Conservation (phyloP, 2,888 invertebrate species). For the Amaurobius ferox region DNA sequence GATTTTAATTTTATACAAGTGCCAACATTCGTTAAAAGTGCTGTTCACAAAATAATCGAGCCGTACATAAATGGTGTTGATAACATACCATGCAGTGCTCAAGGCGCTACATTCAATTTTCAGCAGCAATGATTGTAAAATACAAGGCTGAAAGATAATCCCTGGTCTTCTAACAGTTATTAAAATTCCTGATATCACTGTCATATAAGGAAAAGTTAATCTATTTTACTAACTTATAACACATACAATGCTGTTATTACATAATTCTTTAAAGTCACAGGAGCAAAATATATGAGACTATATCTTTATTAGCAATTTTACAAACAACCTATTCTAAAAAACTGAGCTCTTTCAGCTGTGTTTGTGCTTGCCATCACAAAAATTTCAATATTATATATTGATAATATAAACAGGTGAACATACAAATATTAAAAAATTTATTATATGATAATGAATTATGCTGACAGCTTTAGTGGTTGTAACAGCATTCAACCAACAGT, state of each 20-base stretch:
- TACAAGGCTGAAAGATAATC: conserved; percentile 65
- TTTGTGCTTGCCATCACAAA: conserved; percentile 2
- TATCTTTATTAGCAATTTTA: background rate
- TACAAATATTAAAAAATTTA: background rate
- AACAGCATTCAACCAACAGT: background rate
- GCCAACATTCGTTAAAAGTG: conserved; percentile 60
- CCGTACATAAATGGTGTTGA: conserved; percentile 33
- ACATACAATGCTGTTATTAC: background rate
- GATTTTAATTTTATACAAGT: conserved; percentile 51
- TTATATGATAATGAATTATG: background rate
- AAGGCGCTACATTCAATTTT: conserved; percentile 35
- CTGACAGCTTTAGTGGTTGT: background rate
- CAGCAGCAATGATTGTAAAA: conserved; percentile 62
- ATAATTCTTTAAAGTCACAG: background rate
- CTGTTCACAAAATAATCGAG: conserved; percentile 63
- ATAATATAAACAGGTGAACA: background rate
- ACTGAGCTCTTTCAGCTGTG: conserved; percentile 2
- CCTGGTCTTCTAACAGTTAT: conserved; percentile 38
- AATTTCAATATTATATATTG: background rate
- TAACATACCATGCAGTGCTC: conserved; percentile 32
- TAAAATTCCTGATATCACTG: background rate
- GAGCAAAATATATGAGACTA: conserved; percentile 13
- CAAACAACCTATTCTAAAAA: conserved; percentile 10
- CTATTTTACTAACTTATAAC: background rate
- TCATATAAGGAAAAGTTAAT: background rate